phyloP scores from a whole-genome alignment of 2,113 vertebrate genomes.

The Zosterops hypoxanthus region DNA sequence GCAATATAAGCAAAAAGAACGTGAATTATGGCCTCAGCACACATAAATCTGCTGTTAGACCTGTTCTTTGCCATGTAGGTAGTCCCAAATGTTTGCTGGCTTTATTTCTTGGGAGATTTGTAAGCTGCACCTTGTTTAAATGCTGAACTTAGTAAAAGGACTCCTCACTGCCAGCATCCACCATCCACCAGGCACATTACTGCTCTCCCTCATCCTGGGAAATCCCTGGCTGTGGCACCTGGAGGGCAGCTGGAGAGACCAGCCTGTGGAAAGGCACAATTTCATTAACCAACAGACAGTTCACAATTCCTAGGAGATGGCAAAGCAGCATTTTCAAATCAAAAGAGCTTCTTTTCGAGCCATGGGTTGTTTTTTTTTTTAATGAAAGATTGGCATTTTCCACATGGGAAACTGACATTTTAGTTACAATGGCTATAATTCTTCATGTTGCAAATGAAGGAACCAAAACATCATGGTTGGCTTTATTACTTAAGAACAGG shows the following conservation, averaged over 20 bases:
- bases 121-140: not conserved
- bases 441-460: not conserved
- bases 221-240: not conserved
- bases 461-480: not conserved
- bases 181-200: fast-evolving
- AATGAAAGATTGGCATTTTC: not conserved
- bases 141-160: not conserved
- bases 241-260: not conserved
- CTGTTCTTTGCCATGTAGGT: fast-evolving
- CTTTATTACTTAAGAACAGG: not conserved
- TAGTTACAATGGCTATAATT: not conserved
- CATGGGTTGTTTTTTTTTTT: not conserved
- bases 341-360: not conserved
- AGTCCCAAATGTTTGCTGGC: not conserved
- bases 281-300: not conserved
- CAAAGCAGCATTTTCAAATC: not conserved
- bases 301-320: not conserved
- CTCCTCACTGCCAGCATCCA: not conserved
- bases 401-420: not conserved
- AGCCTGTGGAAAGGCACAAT: fast-evolving
- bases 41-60: not conserved
- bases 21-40: not conserved
- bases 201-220: not conserved
- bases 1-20: not conserved
- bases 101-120: not conserved